These are phyloP conservation scores for Pandemis corylana DNA, from an alignment of 2,888 invertebrate genomes.

Conservation along the genomic window DNA sequence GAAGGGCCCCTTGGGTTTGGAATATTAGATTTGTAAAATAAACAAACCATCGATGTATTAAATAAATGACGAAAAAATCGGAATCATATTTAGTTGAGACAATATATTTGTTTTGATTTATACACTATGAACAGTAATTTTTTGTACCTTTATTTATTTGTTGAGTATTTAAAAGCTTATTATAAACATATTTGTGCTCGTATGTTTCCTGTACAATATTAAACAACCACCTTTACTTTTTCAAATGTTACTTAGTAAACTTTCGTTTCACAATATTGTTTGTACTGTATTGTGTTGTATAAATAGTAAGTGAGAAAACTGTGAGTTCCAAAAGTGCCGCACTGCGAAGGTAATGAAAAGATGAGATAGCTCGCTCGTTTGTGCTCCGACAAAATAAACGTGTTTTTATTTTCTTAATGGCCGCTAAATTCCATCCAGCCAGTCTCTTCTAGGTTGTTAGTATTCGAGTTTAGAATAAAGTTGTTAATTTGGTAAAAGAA, in stretches of 20 bases:
- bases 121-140: too few species aligned
- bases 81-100: too few species aligned
- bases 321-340: slow-evolving; percentile 43
- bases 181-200: too few species aligned
- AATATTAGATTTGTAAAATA: not conserved
- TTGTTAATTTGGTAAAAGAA: slow-evolving; percentile 17
- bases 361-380: slow-evolving; percentile 55
- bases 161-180: too few species aligned
- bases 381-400: slow-evolving; percentile 51
- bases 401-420: slow-evolving; percentile 57
- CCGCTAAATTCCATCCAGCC: slow-evolving; percentile 48
- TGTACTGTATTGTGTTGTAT: not conserved
- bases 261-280: not conserved
- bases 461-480: slow-evolving; percentile 39
- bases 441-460: slow-evolving; percentile 38
- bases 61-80: not conserved
- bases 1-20: not conserved
- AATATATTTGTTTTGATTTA: too few species aligned
- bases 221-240: too few species aligned
- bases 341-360: slow-evolving; percentile 55
- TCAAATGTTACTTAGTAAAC: too few species aligned
- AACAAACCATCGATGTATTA: not conserved
- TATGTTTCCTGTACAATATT: too few species aligned
- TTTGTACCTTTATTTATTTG: too few species aligned
- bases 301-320: slow-evolving; percentile 13